These are phyloP conservation scores for Panopea generosa DNA, from an alignment of 2,888 invertebrate genomes.

Conservation along the genomic window DNA sequence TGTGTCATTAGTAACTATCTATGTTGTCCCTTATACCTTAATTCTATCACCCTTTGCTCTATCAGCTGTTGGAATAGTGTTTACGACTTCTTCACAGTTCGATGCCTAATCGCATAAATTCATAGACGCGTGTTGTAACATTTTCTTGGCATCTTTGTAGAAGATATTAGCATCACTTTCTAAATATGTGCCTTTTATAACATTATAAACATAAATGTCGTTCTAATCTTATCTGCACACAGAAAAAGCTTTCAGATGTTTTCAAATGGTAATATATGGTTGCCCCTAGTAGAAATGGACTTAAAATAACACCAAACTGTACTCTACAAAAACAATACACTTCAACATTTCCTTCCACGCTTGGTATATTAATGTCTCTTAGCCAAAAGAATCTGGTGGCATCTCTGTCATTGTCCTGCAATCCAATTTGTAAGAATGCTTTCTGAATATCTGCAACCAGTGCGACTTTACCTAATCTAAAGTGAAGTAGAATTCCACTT, in stretches of 20 bases:
- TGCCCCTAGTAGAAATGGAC: constrained; percentile 18
- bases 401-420: neutral
- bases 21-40: constrained; percentile 19
- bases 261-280: constrained; percentile 8
- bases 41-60: neutral
- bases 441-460: neutral
- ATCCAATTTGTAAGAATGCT: constrained; percentile 2
- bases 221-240: neutral
- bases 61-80: neutral
- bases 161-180: too few relatives aligned
- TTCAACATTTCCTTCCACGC: constrained; percentile 1
- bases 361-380: neutral
- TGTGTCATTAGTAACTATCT: constrained; percentile 9
- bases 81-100: constrained; percentile 11
- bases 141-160: too few relatives aligned
- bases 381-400: neutral
- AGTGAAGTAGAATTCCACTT: constrained; percentile 17
- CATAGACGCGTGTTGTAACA: too few relatives aligned
- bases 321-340: constrained; percentile 11
- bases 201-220: constrained; percentile 15
- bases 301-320: constrained; percentile 18
- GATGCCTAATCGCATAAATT: constrained; percentile 34
- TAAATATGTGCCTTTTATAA: too few relatives aligned
- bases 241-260: neutral
- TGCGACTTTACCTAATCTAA: too few relatives aligned